These are phyloP conservation scores for Tychaedon coryphoeus DNA, from an alignment of 2,113 vertebrate species.

Conservation along the genomic window DNA sequence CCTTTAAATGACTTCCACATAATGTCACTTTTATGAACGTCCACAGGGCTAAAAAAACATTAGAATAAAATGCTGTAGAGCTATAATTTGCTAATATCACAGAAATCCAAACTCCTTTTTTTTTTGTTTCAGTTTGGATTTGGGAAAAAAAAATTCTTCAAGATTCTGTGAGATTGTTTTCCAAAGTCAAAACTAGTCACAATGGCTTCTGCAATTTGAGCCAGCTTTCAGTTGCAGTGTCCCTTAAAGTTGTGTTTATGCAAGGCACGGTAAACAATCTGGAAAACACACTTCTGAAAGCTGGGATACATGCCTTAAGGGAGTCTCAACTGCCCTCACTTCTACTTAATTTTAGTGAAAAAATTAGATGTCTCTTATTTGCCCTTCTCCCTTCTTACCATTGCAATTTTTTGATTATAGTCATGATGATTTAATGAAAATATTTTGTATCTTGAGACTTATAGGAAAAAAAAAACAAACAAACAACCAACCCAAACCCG, in stretches of 20 bases:
- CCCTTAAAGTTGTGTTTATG: slow-evolving; percentile 35
- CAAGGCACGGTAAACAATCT: not conserved
- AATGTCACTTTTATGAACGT: slow-evolving; percentile 19
- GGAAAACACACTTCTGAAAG: not conserved
- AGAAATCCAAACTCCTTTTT: not conserved
- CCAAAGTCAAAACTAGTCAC: not conserved
- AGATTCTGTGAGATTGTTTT: not conserved
- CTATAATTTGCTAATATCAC: not conserved
- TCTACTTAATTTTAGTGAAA: not conserved
- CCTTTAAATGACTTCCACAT: not conserved
- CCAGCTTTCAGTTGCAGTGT: not conserved
- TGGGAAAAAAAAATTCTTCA: not conserved
- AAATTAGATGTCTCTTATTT: not conserved
- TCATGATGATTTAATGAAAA: not conserved
- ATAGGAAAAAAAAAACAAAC: not conserved
- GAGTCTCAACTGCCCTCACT: not conserved
- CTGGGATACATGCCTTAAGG: not conserved
- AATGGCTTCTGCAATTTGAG: not conserved
- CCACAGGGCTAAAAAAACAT: not conserved
- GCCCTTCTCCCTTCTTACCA: not conserved
- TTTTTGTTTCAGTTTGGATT: not conserved
- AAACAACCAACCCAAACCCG: rapidly evolving
- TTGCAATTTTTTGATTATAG: not conserved
- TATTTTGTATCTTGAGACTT: not conserved
- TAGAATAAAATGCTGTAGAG: not conserved